A percentile compares a stretch with the other conserved stretches of the same genome.
These are phyloP conservation scores for Chymomyza amoena DNA, from an alignment of 2,888 invertebrate species.

Conservation along the genomic window DNA sequence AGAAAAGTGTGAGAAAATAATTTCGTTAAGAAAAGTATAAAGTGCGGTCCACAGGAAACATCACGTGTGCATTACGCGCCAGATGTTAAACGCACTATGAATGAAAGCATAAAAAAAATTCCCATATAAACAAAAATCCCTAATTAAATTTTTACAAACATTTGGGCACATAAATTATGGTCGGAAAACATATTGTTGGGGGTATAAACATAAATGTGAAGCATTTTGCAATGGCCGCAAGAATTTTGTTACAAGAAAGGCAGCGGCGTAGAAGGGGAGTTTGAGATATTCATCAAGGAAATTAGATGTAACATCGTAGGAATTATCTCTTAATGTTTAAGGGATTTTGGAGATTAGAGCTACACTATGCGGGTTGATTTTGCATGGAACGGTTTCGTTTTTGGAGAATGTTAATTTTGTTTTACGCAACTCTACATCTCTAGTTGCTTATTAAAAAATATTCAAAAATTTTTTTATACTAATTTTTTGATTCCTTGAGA, in stretches of 20 bases:
- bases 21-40: neutral
- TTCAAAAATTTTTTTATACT: too few relatives aligned
- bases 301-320: too few relatives aligned
- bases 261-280: conserved; percentile 20
- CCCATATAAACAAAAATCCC: neutral
- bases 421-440: too few relatives aligned
- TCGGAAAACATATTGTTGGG: neutral
- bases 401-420: too few relatives aligned
- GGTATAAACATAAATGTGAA: neutral
- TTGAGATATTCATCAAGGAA: too few relatives aligned
- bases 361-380: too few relatives aligned
- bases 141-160: neutral
- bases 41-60: neutral
- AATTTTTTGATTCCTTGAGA: too few relatives aligned
- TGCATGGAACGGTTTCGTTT: too few relatives aligned
- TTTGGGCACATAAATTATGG: too few relatives aligned
- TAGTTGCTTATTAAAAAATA: too few relatives aligned
- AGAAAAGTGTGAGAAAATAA: neutral
- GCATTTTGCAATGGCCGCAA: conserved; percentile 3
- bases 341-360: too few relatives aligned
- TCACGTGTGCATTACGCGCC: neutral
- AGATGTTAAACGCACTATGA: neutral
- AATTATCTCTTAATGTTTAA: too few relatives aligned
- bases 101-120: neutral
- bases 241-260: conserved; percentile 41